These are phyloP conservation scores for Cotesia congregata DNA, from an alignment of 2,888 invertebrate genomes.

Conservation along the genomic window DNA sequence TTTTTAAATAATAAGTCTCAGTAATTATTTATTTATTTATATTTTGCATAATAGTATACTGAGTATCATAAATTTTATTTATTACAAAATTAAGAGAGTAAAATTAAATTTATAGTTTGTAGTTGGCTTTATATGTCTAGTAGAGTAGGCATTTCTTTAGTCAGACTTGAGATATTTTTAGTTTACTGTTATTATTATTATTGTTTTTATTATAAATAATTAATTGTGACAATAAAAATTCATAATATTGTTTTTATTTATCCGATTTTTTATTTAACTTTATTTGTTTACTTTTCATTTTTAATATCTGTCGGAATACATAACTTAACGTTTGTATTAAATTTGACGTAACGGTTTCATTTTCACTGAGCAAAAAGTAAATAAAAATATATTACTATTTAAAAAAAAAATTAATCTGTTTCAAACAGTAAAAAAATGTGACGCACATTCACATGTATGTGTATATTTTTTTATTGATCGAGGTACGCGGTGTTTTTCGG, in stretches of 20 bases:
- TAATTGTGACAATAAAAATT: background rate
- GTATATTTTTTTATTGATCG: conserved; percentile 47
- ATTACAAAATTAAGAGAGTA: background rate
- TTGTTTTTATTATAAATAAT: background rate
- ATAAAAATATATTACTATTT: background rate
- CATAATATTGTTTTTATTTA: background rate
- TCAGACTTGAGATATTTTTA: background rate
- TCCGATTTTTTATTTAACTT: background rate
- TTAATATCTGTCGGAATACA: background rate
- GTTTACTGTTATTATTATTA: background rate
- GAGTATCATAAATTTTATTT: background rate
- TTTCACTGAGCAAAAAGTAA: conserved; percentile 3
- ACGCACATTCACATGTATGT: conserved; percentile 25
- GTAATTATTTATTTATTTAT: background rate
- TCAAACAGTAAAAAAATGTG: conserved; percentile 27
- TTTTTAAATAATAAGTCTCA: background rate
- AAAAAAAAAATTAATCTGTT: conserved; percentile 2
- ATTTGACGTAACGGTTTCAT: background rate
- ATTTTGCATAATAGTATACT: background rate
- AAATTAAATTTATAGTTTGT: background rate
- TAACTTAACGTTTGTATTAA: background rate
- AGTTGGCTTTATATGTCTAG: background rate
- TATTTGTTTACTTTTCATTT: background rate
- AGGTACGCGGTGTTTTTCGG: conserved; percentile 40
- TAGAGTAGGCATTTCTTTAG: background rate